Evolutionary conservation across 2,888 invertebrate genomes (phyloP).

Genomic region (Ormyrus labotus): DNA sequence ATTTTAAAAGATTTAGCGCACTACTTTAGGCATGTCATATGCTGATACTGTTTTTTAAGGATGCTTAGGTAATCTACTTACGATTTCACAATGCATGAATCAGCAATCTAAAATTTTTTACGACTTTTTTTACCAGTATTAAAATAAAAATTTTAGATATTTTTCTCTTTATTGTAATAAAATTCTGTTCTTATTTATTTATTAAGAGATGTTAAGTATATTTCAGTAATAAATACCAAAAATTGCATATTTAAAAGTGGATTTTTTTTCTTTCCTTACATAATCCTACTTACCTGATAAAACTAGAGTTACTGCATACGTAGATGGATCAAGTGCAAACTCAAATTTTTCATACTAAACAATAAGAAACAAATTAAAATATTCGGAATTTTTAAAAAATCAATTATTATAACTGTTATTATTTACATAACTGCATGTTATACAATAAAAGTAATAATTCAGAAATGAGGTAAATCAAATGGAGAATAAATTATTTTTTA

Average conservation of each 20-base stretch:
- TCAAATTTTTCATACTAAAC: no score
- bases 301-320: no score
- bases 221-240: conserved; percentile 59
- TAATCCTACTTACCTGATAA: background rate
- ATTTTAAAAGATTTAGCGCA: conserved; percentile 54
- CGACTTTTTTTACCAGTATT: conserved; percentile 58
- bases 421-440: no score
- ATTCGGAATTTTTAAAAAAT: no score
- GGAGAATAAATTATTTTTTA: conserved; percentile 23
- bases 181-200: conserved; percentile 57
- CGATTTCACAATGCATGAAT: conserved; percentile 53
- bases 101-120: conserved; percentile 55
- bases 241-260: conserved; percentile 45
- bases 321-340: no score
- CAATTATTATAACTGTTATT: no score
- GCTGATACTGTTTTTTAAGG: conserved; percentile 56
- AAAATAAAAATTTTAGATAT: conserved; percentile 55
- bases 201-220: conserved; percentile 57
- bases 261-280: conserved; percentile 20
- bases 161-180: conserved; percentile 54
- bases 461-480: background rate
- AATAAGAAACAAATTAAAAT: no score
- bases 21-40: conserved; percentile 49
- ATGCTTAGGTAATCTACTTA: conserved; percentile 56
- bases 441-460: no score